Evolutionary conservation across 1,140 invertebrate species (phyloP).

Genomic region (Sarcophaga peregrina): DNA sequence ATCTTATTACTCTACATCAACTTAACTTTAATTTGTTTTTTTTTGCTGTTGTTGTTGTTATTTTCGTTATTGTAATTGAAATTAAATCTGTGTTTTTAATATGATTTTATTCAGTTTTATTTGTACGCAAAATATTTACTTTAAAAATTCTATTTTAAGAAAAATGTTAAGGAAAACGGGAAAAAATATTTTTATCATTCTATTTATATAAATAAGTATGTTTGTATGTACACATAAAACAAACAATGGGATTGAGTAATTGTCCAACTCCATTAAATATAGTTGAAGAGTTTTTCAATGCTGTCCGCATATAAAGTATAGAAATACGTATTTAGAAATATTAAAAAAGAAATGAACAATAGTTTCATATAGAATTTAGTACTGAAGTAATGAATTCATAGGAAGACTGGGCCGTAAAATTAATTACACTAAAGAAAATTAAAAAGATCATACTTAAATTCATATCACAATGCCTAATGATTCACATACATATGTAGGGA

Average conservation of each 20-base stretch:
- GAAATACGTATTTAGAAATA: too few species aligned
- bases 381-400: too few species aligned
- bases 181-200: background rate
- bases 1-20: background rate
- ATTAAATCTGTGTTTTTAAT: constrained; percentile 9
- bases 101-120: constrained; percentile 2
- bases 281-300: background rate
- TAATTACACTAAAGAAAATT: too few species aligned
- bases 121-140: constrained; percentile 18
- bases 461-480: too few species aligned
- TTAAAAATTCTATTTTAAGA: constrained; percentile 12
- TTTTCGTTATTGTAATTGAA: constrained; percentile 5
- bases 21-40: background rate
- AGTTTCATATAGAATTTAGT: too few species aligned
- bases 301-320: too few species aligned
- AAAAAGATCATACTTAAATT: too few species aligned
- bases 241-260: background rate
- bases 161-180: background rate
- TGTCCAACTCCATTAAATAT: background rate
- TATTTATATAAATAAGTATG: background rate
- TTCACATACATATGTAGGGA: too few species aligned
- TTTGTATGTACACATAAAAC: background rate
- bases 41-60: background rate
- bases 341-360: too few species aligned
- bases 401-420: too few species aligned